Evolutionary conservation across 2,888 invertebrate species (phyloP), one percentile per base, ranked within the genome.

Genomic region (Ochropleura plecta): DNA sequence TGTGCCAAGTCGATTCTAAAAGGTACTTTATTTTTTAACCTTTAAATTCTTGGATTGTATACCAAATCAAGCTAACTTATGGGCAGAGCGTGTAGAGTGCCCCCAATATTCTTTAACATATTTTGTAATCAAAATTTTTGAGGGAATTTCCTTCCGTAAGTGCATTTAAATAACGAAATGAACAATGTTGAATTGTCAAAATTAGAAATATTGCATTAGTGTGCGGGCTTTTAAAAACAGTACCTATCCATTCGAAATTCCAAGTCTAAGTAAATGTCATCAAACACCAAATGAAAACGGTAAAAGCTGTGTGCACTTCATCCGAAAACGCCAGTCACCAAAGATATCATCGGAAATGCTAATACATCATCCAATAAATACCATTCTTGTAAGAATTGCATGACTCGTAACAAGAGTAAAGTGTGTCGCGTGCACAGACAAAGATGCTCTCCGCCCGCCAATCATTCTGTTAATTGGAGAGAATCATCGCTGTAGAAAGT

Each of bases 401-500:
- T 89, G 90, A 91, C 84, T 89, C 74, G 91, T 92, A 94, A 92
- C 91, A 93, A 94, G 93, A 95, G 92, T 90, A 94, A 90, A 95
- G 94, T 94, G 94, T 94, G 94, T 95, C 95, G 95, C 94, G 95
- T 95, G 95, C 90, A 87, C 91, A 89, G 86, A 90, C 90, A 89
- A 91, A 93, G 94, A 94, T 94, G 93, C 89, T 92, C 90, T 90
- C 89, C 89, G 90, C 86, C 91, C 91, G 92, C 91, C 95, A 96
- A 96, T 96, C 95, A 96, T 95, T 96, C 95, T 93, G 95, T 92
- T 96, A 95, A 96, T 96, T 95, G 96, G 96, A 96, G 95, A 95
- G 95, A 95, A 96, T 95, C 94, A 96, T 95, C 91, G 91, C 87
- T 89, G 94, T 95, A 95, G 96, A 96, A 96, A 96, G 96, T 94